These are phyloP conservation scores for Sminthurinus aureus DNA, from an alignment of 2,888 invertebrate genomes.

Conservation along the genomic window DNA sequence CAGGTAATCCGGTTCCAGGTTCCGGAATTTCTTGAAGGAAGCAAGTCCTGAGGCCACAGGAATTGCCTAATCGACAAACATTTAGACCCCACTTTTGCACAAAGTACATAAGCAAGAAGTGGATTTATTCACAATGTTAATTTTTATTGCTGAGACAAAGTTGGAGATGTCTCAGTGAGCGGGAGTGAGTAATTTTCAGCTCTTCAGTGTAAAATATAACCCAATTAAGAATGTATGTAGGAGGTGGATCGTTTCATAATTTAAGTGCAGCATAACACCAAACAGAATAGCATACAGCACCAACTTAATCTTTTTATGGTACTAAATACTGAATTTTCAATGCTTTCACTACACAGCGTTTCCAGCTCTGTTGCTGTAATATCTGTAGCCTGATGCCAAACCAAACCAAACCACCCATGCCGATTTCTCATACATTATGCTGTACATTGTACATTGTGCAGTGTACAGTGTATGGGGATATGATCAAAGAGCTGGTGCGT, in stretches of 20 bases:
- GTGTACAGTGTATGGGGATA: no score
- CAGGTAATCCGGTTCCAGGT: no score
- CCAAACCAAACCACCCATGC: slow-evolving; percentile 11
- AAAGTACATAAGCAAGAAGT: not conserved
- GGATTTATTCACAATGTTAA: not conserved
- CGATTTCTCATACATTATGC: not conserved
- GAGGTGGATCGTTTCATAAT: not conserved
- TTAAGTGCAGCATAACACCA: not conserved
- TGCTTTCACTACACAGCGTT: no score
- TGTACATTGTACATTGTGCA: not conserved
- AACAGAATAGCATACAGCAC: no score
- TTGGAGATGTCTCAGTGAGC: not conserved
- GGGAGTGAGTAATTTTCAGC: not conserved
- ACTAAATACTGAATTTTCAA: no score
- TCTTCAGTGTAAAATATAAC: not conserved
- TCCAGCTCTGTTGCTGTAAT: not conserved
- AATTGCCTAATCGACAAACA: no score
- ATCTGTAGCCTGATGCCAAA: not conserved
- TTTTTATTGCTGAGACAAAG: not conserved
- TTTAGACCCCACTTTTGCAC: not conserved
- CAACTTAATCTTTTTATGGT: no score
- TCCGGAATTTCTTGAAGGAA: no score
- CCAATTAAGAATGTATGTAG: not conserved
- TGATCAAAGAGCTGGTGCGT: no score
- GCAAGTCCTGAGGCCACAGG: no score